Conservation (phyloP, 2,113 vertebrate genomes). For the Ophthalmotilapia sp. region DNA sequence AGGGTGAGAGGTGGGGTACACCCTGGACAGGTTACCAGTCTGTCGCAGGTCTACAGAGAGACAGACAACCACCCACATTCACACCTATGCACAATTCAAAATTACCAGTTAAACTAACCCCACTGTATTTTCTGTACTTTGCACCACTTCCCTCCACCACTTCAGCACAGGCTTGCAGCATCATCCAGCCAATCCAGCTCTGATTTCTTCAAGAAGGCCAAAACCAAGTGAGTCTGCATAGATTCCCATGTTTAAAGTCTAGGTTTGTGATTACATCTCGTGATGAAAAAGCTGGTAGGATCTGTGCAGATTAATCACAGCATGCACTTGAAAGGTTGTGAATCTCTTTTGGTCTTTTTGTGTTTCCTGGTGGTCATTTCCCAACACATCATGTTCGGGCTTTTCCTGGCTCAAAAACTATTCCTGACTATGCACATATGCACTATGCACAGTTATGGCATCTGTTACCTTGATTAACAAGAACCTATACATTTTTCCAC, state of each 20-base stretch:
- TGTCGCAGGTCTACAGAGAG: neutral
- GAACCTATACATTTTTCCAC: neutral
- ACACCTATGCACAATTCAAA: neutral
- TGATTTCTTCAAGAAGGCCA: neutral
- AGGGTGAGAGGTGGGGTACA: neutral
- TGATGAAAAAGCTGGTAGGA: neutral
- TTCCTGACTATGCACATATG: neutral
- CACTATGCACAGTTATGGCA: neutral
- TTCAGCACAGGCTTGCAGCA: neutral
- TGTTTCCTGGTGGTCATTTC: neutral
- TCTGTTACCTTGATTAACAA: neutral
- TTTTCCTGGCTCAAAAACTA: neutral
- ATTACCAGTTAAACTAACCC: neutral
- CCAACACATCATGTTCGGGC: neutral
- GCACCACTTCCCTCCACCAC: neutral
- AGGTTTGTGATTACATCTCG: neutral
- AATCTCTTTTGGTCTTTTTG: neutral
- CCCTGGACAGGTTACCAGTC: neutral
- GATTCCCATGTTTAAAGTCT: neutral
- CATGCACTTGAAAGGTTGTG: neutral
- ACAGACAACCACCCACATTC: neutral
- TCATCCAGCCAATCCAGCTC: neutral
- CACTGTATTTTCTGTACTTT: neutral
- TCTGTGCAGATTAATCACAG: neutral
- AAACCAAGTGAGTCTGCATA: neutral